Evolutionary conservation across 2,113 vertebrate species (phyloP), one percentile per base, ranked within the genome.

Genomic region (Lampris megalopsis): DNA sequence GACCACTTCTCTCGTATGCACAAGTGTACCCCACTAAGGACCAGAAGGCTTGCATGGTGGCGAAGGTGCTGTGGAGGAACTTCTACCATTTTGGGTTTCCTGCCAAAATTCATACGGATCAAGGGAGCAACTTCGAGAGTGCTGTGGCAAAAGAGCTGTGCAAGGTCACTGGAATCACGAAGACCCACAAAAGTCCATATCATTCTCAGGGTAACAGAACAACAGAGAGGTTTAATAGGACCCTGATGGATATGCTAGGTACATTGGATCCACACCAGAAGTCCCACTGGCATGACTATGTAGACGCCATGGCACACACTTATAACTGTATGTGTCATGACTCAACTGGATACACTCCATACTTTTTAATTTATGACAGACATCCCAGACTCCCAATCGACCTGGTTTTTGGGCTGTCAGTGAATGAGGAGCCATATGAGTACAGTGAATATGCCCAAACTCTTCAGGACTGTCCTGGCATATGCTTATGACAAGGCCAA

Each of bases 171-270:
- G 70, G 70, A 8, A 49, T 41, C 2, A 42, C 36, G 11, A 75
- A 40, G 62, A 65, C 61, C 5, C 60, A 54, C 38, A 73, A 50
- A 10, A 47, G 3, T 35, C 71, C 71, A 3, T 74, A 66, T 37
- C 54, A 66, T 9, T 62, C 53, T 3, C 62, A 74, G 5, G 72
- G 63, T 1, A 75, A 75, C 60, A 54, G 63, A 6, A 59, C 9
- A 6, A 75, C 54, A 8, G 72, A 75, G 42, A 66, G 63, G 38
- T 75, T 75, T 5, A 75, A 75, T 4, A 62, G 72, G 4, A 74
- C 72, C n/a, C 42, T 74, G 36, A 9, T 52, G 50, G 50, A 52
- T 10, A 52, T 52, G 9, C 9, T 52, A 11, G 7, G 9, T 13
- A 52, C 9, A 10, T 52, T 52, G 50, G 50, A 52, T 6, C 50